A percentile compares a stretch with the other conserved stretches of the same genome.
These are phyloP conservation scores for Antechinus stuartii DNA, from an alignment of 2,113 vertebrate genomes.

Conservation along the genomic window DNA sequence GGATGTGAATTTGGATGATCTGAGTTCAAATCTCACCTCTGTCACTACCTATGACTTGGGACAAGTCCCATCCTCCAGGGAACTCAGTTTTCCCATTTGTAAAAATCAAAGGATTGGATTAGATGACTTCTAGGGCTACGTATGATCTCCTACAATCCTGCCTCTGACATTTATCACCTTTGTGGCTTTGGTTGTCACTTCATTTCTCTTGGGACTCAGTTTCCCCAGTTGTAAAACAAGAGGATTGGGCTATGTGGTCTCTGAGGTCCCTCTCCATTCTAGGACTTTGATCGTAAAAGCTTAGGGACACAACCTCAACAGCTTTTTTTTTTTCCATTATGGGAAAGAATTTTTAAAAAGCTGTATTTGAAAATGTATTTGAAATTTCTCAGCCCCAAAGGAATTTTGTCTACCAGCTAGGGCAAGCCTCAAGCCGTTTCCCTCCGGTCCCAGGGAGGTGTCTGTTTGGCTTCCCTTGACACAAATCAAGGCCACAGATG, in stretches of 20 bases:
- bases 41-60: background rate
- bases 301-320: no score
- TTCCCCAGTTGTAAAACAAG: background rate
- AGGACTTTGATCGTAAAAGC: background rate
- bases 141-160: background rate
- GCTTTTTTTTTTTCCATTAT: background rate
- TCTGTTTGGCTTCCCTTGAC: background rate
- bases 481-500: background rate
- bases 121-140: no score
- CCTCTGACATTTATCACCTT: background rate
- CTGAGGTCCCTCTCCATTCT: background rate
- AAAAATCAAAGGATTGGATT: background rate
- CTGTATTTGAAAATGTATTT: background rate
- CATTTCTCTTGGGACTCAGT: background rate
- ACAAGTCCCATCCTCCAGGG: background rate
- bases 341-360: background rate
- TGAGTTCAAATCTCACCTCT: slow-evolving; percentile 11
- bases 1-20: background rate
- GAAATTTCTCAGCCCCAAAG: background rate
- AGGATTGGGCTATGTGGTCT: slow-evolving; percentile 12
- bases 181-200: background rate
- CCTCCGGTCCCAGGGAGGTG: background rate
- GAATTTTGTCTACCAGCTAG: background rate
- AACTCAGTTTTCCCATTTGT: background rate
- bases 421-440: background rate